Evolutionary conservation across 1,140 invertebrate species (phyloP).

Genomic region (Plectrocnemia conspersa): DNA sequence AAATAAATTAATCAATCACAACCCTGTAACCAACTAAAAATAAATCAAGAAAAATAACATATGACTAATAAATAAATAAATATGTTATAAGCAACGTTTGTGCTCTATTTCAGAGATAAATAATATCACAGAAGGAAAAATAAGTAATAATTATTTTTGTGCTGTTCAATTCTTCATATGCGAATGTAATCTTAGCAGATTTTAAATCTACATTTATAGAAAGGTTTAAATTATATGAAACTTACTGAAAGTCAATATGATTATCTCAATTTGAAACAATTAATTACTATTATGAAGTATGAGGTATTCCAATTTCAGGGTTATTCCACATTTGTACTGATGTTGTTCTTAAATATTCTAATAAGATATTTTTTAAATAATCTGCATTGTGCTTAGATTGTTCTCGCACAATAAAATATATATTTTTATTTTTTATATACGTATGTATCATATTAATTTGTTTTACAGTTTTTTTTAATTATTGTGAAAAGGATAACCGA

Average conservation of each 20-base stretch:
- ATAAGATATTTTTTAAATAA: neutral
- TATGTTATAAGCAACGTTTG: neutral
- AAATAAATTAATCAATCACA: neutral
- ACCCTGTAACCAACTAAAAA: neutral
- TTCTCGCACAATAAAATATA: neutral
- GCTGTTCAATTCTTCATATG: neutral
- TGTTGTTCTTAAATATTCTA: conserved; percentile 31
- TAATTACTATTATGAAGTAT: no score
- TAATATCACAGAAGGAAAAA: neutral
- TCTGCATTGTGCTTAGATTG: neutral
- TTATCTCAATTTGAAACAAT: no score
- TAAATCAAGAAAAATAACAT: conserved; percentile 7
- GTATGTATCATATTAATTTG: neutral
- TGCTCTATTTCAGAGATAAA: neutral
- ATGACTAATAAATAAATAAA: conserved; percentile 3
- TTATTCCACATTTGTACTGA: conserved; percentile 35
- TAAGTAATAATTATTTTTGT: neutral
- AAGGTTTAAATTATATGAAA: no score
- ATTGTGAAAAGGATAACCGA: no score
- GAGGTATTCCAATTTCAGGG: conserved; percentile 35
- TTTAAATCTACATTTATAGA: conserved; percentile 12
- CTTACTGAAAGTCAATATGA: no score
- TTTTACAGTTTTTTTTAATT: conserved; percentile 1
- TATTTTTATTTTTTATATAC: neutral
- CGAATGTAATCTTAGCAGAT: neutral